Evolutionary conservation across 1,140 invertebrate species (phyloP).

Genomic region (Augochlora pura): DNA sequence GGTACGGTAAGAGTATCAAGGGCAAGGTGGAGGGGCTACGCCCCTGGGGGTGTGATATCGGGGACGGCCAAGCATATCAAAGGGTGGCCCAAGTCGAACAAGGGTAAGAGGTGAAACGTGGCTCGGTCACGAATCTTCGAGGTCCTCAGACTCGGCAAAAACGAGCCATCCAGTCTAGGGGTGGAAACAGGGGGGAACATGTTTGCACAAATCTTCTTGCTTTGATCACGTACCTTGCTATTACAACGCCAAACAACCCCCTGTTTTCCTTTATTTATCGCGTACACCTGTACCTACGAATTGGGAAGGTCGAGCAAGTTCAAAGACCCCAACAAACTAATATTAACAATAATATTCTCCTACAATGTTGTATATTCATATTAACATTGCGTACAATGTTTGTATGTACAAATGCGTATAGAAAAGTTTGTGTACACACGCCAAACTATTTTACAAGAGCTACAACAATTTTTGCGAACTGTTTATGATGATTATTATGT

Average conservation of each 20-base stretch:
- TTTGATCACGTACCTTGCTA: neutral
- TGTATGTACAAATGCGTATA: neutral
- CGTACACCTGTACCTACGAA: neutral
- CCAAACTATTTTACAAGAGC: neutral
- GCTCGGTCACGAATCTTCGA: neutral
- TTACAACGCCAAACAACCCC: neutral
- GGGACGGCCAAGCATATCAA: neutral
- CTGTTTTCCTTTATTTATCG: neutral
- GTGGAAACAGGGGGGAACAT: neutral
- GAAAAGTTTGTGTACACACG: neutral
- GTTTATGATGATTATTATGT: neutral
- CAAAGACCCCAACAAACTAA: neutral
- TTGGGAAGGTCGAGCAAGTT: neutral
- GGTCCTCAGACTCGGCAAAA: constrained; percentile 2
- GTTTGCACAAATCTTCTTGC: neutral
- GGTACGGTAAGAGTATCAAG: neutral
- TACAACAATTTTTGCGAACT: neutral
- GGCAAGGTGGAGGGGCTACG: neutral
- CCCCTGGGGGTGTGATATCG: neutral
- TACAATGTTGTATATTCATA: neutral
- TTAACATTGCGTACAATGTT: no score
- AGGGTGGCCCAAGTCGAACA: neutral
- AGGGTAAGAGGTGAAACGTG: constrained; percentile 8
- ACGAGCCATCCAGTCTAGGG: neutral
- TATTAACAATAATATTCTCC: neutral